phyloP scores from a whole-genome alignment of 2,888 invertebrate genomes.

The Koerneria pararmatus region DNA sequence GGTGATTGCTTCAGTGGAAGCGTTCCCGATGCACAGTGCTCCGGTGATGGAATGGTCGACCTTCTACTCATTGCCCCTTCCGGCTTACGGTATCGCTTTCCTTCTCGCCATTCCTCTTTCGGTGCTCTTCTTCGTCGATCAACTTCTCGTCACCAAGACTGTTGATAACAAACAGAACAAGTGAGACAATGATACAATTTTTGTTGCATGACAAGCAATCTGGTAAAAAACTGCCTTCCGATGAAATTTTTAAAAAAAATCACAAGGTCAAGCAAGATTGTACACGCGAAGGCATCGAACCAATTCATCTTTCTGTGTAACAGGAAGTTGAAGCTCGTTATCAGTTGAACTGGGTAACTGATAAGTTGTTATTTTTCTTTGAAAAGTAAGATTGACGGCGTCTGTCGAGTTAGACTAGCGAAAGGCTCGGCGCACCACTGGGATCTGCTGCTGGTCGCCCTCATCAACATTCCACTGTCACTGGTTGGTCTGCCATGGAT shows the following conservation, averaged over 20 bases:
- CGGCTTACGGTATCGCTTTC: slow-evolving; percentile 60
- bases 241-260: no score
- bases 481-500: slow-evolving; percentile 67
- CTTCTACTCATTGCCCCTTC: slow-evolving; percentile 39
- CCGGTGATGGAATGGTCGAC: slow-evolving; percentile 51
- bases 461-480: slow-evolving; percentile 65
- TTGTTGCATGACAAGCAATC: no score
- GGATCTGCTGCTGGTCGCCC: slow-evolving; percentile 66
- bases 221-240: no score
- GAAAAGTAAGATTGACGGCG: no score
- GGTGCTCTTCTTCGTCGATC: slow-evolving; percentile 67
- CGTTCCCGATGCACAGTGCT: slow-evolving; percentile 29
- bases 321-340: no score
- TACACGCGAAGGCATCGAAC: no score
- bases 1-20: slow-evolving; percentile 36
- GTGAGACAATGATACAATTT: slow-evolving; percentile 58
- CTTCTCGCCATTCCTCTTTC: slow-evolving; percentile 66
- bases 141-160: slow-evolving; percentile 67
- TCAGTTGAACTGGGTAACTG: no score
- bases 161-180: slow-evolving; percentile 67
- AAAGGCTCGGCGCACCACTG: slow-evolving; percentile 67
- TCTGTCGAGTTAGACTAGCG: slow-evolving; percentile 62
- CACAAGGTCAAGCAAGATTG: no score
- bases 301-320: no score
- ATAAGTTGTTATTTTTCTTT: no score